Evolutionary conservation across 2,888 invertebrate species (phyloP).

Genomic region (Drosophila koepferae): DNA sequence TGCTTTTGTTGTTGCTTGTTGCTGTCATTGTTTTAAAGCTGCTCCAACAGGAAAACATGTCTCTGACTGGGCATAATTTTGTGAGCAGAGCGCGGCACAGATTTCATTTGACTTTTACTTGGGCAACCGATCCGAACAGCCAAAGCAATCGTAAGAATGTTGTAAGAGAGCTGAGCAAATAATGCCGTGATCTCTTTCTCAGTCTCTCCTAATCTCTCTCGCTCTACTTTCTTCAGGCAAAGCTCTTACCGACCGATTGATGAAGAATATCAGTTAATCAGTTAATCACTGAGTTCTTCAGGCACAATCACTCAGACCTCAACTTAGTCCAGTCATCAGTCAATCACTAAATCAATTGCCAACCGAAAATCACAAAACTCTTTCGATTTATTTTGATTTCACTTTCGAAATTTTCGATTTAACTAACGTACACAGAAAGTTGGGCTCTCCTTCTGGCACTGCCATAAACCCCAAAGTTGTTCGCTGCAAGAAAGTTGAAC

Average conservation of each 20-base stretch:
- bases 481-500: slow-evolving; percentile 36
- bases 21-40: slow-evolving; percentile 52
- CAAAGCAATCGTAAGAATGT: not conserved
- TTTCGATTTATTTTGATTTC: not conserved
- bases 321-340: not conserved
- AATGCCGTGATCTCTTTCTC: not conserved
- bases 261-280: not conserved
- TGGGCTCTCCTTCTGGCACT: not conserved
- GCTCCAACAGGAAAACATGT: slow-evolving; percentile 58
- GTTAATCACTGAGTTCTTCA: not conserved
- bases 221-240: no score
- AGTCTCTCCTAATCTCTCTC: not conserved
- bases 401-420: not conserved
- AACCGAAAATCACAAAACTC: not conserved
- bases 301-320: not conserved
- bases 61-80: slow-evolving; percentile 50
- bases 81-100: slow-evolving; percentile 33
- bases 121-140: slow-evolving; percentile 28
- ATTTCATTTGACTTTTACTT: slow-evolving; percentile 61
- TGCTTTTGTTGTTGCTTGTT: slow-evolving; percentile 21
- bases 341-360: not conserved
- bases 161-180: not conserved
- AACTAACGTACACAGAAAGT: not conserved
- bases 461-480: slow-evolving; percentile 45
- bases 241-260: not conserved